Evolutionary conservation across 2,888 invertebrate genomes (phyloP).

Genomic region (Rotaria socialis): DNA sequence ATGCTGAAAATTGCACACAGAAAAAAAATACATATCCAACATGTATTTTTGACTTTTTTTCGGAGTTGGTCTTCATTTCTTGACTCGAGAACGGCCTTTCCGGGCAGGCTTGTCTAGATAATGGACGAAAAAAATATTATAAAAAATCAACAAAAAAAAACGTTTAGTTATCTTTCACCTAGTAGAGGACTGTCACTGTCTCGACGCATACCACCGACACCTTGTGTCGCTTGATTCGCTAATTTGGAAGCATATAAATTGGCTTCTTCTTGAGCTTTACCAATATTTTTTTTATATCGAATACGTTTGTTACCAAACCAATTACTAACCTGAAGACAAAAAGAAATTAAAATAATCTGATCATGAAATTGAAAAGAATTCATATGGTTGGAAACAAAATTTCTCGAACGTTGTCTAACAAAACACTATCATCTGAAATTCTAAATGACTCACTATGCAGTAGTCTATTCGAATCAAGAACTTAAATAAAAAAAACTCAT

Average conservation of each 20-base stretch:
- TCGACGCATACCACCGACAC: slow-evolving; percentile 14
- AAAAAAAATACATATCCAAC: background rate
- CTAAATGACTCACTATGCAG: too few relatives aligned
- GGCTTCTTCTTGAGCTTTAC: slow-evolving; percentile 98
- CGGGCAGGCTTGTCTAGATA: background rate
- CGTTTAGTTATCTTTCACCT: background rate
- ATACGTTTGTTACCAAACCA: slow-evolving; percentile 99
- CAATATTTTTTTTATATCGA: slow-evolving; percentile 99
- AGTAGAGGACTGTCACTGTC: slow-evolving; percentile 10
- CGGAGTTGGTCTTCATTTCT: background rate
- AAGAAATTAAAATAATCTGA: too few relatives aligned
- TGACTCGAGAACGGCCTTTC: slow-evolving; percentile 13
- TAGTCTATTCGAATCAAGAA: too few relatives aligned
- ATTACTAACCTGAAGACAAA: slow-evolving; percentile 76
- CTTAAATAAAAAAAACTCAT: too few relatives aligned
- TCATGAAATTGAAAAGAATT: too few relatives aligned
- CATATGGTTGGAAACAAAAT: too few relatives aligned
- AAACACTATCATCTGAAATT: too few relatives aligned
- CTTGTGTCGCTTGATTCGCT: slow-evolving; percentile 18
- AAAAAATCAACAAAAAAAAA: background rate
- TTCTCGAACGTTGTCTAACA: too few relatives aligned
- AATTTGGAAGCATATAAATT: slow-evolving; percentile 75
- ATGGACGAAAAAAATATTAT: background rate
- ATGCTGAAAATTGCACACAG: slow-evolving; percentile 1
- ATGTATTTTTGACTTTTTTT: background rate